Base-by-base conservation (phyloP, 2,113 vertebrate species). In the Scomber scombrus region DNA sequence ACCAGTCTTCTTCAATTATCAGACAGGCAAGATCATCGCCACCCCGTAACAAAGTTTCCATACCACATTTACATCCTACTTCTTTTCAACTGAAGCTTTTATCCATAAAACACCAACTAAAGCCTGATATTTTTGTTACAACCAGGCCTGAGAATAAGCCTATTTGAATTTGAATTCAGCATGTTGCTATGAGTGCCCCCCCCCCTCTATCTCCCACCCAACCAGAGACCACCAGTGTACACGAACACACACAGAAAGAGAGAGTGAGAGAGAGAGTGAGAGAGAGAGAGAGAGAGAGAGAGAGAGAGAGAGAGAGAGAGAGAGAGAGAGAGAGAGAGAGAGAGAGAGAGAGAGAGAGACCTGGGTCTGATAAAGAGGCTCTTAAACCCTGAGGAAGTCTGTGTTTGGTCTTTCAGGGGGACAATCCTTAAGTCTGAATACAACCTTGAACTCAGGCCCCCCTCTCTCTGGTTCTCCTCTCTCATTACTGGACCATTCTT, bases 141-240 rank as follows among this genome's bases (percentile, higher is more conserved):
- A 57, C 31, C 47, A 18, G 58, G 31, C n/a, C 47, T 23, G 51
- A 81, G 68, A 85, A 85, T 81, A 75, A 86, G 67, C 82, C 81
- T 34, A 94, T 94, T 95, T 94, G 89, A 94, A 95, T 95, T 85
- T 92, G 75, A 93, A 95, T 95, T 91, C 84, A 90, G 57, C 85
- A 73, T 84, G 85, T 80, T 85, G 75, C 85, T 87, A 71, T 85
- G 77, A 88, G 76, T 34, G 5, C 85, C 60, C 75, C 84, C 75
- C 73, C 77, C 56, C 61, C 72, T 23, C 65, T 29, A 46, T 45
- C 76, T 75, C 81, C 52, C 85, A 69, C 72, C 84, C 83, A 88
- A 45, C 73, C 16, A 71, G 85, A 86, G 88, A 91, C 89, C 93
- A 93, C 89, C 89, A 90, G 82, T 80, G 80, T 61, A 57, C 40